Percentiles rank a stretch among this genome's conserved stretches.
phyloP scores from a whole-genome alignment of 2,888 invertebrate species.

The Heliconius charithonia region DNA sequence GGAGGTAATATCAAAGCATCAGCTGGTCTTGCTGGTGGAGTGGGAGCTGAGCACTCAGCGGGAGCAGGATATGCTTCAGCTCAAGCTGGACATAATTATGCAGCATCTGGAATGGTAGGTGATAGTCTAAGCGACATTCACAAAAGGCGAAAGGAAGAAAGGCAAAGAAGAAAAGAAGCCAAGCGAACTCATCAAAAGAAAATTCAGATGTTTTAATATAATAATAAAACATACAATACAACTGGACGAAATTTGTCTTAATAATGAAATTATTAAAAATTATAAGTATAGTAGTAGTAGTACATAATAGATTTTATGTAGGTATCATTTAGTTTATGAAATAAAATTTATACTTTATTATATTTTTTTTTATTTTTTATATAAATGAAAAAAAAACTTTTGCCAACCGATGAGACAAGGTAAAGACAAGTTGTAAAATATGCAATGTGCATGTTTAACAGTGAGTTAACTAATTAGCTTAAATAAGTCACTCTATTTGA shows the following conservation, averaged over 20 bases:
- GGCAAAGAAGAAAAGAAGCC: conserved; percentile 54
- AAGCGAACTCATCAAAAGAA: conserved; percentile 39
- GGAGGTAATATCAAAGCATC: conserved; percentile 81
- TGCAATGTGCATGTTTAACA: conserved; percentile 37
- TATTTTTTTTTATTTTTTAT: conserved; percentile 28
- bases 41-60: conserved; percentile 64
- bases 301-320: background rate
- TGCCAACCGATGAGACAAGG: conserved; percentile 29
- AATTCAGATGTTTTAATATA: conserved; percentile 1
- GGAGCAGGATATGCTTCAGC: conserved; percentile 75
- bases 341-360: conserved; percentile 13
- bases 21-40: conserved; percentile 80
- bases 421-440: conserved; percentile 32
- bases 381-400: background rate
- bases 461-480: conserved; percentile 6
- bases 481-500: conserved; percentile 8
- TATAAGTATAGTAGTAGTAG: too few relatives aligned
- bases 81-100: conserved; percentile 65
- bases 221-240: background rate
- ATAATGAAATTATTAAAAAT: background rate
- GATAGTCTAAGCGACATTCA: conserved; percentile 55
- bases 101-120: conserved; percentile 72
- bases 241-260: conserved; percentile 23
- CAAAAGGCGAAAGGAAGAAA: conserved; percentile 62
- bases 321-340: background rate